Conservation (phyloP, 2,797 vertebrate species). For the Adelosebastes latens region DNA sequence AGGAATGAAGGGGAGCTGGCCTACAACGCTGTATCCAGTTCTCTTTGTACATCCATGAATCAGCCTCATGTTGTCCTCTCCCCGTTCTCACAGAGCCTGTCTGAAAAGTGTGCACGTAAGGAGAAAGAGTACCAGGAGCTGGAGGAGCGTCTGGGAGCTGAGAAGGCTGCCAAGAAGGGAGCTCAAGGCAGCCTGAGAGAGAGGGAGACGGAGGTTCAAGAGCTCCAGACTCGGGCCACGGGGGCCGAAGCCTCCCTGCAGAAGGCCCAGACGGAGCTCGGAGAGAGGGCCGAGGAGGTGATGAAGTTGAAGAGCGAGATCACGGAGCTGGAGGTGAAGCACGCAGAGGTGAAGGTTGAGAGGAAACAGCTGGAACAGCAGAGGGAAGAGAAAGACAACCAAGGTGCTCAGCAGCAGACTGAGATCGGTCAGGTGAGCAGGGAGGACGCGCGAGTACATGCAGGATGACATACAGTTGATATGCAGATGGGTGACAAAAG, state of each 20-base stretch:
- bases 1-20: too few species aligned
- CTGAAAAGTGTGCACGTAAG: slow-evolving; percentile 87
- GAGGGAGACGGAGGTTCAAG: slow-evolving; percentile 90
- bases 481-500: not conserved
- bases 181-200: slow-evolving; percentile 88
- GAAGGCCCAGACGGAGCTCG: slow-evolving; percentile 85
- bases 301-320: slow-evolving; percentile 89
- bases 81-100: slow-evolving; percentile 79
- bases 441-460: not conserved
- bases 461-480: not conserved
- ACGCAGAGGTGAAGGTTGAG: slow-evolving; percentile 92
- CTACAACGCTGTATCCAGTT: too few species aligned
- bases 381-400: slow-evolving; percentile 93
- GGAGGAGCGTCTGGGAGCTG: slow-evolving; percentile 85
- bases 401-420: slow-evolving; percentile 91
- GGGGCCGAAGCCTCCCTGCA: slow-evolving; percentile 86
- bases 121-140: slow-evolving; percentile 88
- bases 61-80: not conserved
- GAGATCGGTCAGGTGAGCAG: slow-evolving; percentile 92
- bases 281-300: slow-evolving; percentile 85
- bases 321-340: slow-evolving; percentile 87
- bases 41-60: too few species aligned
- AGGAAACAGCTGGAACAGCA: slow-evolving; percentile 95
- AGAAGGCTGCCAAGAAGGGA: slow-evolving; percentile 86
- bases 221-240: slow-evolving; percentile 87